phyloP scores from a whole-genome alignment of 1,140 invertebrate genomes.

The Drosophila takahashii region DNA sequence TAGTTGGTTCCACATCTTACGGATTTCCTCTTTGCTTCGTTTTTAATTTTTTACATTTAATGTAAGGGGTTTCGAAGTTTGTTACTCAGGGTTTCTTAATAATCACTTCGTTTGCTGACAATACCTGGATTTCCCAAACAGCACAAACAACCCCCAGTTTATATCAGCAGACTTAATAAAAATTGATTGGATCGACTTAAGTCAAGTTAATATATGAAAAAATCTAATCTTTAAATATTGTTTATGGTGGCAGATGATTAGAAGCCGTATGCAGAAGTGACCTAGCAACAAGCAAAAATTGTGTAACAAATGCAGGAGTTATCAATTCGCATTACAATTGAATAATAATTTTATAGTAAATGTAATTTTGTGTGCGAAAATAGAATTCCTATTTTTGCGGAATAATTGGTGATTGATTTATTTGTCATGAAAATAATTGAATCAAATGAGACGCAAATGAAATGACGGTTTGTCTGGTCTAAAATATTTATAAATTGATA shows the following conservation, averaged over 20 bases:
- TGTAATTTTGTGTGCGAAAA: slow-evolving; percentile 2
- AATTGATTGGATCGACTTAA: slow-evolving; percentile 6
- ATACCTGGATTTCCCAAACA: slow-evolving; percentile 7
- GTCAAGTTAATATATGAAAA: slow-evolving; percentile 25
- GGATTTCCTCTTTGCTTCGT: not conserved
- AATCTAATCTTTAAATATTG: slow-evolving; percentile 36
- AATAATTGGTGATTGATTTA: not conserved
- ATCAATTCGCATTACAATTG: not conserved
- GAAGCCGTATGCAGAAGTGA: not conserved
- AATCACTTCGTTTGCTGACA: slow-evolving; percentile 5
- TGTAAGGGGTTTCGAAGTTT: too few relatives aligned
- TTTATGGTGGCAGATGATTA: slow-evolving; percentile 22
- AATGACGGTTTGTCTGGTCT: too few relatives aligned
- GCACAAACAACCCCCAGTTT: not conserved
- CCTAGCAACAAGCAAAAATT: slow-evolving; percentile 24
- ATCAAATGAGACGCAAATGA: not conserved
- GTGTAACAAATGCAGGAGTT: not conserved
- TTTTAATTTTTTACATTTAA: too few relatives aligned
- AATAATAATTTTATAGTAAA: slow-evolving; percentile 4
- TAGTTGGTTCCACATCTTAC: slow-evolving; percentile 2
- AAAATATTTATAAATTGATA: not conserved
- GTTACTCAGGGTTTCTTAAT: too few relatives aligned
- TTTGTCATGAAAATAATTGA: not conserved
- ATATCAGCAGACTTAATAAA: slow-evolving; percentile 14
- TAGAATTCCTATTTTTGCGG: not conserved